Evolutionary conservation across 1,140 invertebrate genomes (phyloP).

Genomic region (Cotesia glomerata): DNA sequence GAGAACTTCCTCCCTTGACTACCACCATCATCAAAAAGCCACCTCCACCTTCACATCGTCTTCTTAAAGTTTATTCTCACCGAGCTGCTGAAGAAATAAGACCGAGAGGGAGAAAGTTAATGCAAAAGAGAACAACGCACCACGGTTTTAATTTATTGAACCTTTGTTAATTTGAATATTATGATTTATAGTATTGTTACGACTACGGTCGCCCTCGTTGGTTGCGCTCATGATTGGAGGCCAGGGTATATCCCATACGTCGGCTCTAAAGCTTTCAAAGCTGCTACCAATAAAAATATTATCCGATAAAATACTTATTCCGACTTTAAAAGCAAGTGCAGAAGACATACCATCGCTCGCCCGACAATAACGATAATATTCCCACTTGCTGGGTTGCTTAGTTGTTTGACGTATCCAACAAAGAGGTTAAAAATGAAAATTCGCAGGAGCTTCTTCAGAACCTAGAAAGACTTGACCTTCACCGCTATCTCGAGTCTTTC

Average conservation of each 20-base stretch:
- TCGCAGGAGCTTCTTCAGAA: not conserved
- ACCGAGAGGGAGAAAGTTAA: not conserved
- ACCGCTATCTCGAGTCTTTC: not conserved
- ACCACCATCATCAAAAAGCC: not conserved
- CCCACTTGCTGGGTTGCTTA: too few relatives aligned
- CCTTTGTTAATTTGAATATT: constrained; percentile 45
- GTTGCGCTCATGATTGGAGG: constrained; percentile 9
- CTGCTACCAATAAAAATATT: not conserved
- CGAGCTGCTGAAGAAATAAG: not conserved
- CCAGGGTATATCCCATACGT: not conserved
- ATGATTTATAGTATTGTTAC: constrained; percentile 45
- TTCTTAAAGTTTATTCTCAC: not conserved
- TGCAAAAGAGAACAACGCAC: constrained; percentile 21
- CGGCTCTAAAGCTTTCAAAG: not conserved
- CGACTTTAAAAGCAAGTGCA: not conserved
- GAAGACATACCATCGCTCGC: not conserved
- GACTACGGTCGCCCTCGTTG: constrained; percentile 32
- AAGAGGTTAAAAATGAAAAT: not conserved
- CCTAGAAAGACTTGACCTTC: not conserved
- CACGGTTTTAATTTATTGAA: constrained; percentile 43
- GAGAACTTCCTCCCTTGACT: too few relatives aligned
- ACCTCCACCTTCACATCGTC: not conserved
- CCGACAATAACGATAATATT: not conserved
- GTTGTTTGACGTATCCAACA: not conserved
- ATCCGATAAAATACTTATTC: not conserved